A percentile compares a stretch with the other conserved stretches of the same genome.
Conservation (phyloP, 2,888 invertebrate genomes). For the Exephanes ischioxanthus region DNA sequence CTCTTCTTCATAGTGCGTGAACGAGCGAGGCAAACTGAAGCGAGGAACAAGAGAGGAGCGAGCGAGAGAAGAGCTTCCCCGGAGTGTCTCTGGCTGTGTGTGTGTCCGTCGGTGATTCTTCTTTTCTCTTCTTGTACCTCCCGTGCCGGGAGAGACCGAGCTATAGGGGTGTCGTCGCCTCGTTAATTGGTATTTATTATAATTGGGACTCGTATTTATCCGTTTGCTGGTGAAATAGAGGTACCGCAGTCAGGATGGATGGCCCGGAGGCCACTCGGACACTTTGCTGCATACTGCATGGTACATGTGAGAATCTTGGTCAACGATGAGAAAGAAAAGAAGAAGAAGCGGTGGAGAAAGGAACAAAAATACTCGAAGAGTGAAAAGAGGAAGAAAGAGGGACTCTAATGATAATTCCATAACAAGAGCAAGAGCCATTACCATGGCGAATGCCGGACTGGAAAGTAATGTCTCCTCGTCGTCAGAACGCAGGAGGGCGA, state of each 20-base stretch:
- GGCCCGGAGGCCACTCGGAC: conserved; percentile 60
- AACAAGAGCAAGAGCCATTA: conserved; percentile 78
- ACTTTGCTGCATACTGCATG: conserved; percentile 50
- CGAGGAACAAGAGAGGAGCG: conserved; percentile 58
- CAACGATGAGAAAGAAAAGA: conserved; percentile 12
- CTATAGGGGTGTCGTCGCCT: conserved; percentile 78
- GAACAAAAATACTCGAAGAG: conserved; percentile 20
- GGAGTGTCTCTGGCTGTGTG: conserved; percentile 18
- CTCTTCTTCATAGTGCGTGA: conserved; percentile 58
- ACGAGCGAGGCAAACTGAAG: conserved; percentile 58
- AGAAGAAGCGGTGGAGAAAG: conserved; percentile 11
- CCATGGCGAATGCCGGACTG: conserved; percentile 71
- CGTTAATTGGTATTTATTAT: conserved; percentile 85
- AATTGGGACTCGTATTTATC: conserved; percentile 82
- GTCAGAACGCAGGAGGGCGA: conserved; percentile 3
- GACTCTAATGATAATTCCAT: conserved; percentile 66
- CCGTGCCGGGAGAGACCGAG: conserved; percentile 46
- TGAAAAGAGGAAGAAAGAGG: conserved; percentile 25
- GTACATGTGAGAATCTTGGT: conserved; percentile 41
- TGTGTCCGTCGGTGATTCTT: conserved; percentile 44
- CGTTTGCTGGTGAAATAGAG: conserved; percentile 75
- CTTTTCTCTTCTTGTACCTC: conserved; percentile 36
- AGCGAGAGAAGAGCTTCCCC: conserved; percentile 28
- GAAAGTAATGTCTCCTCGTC: conserved; percentile 48
- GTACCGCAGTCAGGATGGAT: conserved; percentile 69